A percentile compares a stretch with the other conserved stretches of the same genome.
phyloP scores from a whole-genome alignment of 2,888 invertebrate genomes.

The Euclidia mi region DNA sequence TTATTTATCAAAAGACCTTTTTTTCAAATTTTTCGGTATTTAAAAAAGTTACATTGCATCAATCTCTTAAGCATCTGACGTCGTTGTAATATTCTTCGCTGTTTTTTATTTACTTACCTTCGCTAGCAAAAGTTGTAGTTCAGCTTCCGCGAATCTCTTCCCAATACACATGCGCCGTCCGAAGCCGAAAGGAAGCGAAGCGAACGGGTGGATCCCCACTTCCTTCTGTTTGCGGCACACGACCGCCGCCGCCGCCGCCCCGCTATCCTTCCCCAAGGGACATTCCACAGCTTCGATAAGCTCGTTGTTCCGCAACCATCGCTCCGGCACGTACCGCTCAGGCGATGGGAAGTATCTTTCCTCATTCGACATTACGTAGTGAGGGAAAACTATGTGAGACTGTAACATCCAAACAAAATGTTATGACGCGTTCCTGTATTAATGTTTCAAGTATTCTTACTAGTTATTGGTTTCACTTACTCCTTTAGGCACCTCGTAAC shows the following conservation, averaged over 20 bases:
- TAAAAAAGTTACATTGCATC: no score
- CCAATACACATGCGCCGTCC: slow-evolving; percentile 95
- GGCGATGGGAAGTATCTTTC: slow-evolving; percentile 93
- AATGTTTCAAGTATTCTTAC: not conserved
- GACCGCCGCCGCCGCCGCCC: slow-evolving; percentile 37
- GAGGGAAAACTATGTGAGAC: slow-evolving; percentile 95
- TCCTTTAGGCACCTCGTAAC: slow-evolving; percentile 95
- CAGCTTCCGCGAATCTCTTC: slow-evolving; percentile 95
- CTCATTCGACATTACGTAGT: slow-evolving; percentile 93
- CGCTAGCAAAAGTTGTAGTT: slow-evolving; percentile 93
- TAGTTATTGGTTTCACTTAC: slow-evolving; percentile 82
- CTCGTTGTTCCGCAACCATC: slow-evolving; percentile 92
- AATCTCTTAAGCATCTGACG: no score
- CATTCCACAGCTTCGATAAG: slow-evolving; percentile 41
- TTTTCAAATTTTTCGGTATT: no score
- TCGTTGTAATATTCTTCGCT: not conserved
- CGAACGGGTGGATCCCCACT: slow-evolving; percentile 92
- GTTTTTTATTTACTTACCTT: slow-evolving; percentile 85
- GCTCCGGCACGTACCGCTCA: slow-evolving; percentile 92
- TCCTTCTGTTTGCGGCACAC: slow-evolving; percentile 86
- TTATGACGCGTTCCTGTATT: not conserved
- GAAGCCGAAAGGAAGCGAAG: slow-evolving; percentile 94
- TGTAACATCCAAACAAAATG: slow-evolving; percentile 75
- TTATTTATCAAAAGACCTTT: no score
- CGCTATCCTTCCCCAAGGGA: slow-evolving; percentile 46